phyloP scores from a whole-genome alignment of 2,797 vertebrate genomes.

The Manis crassicaudata region DNA sequence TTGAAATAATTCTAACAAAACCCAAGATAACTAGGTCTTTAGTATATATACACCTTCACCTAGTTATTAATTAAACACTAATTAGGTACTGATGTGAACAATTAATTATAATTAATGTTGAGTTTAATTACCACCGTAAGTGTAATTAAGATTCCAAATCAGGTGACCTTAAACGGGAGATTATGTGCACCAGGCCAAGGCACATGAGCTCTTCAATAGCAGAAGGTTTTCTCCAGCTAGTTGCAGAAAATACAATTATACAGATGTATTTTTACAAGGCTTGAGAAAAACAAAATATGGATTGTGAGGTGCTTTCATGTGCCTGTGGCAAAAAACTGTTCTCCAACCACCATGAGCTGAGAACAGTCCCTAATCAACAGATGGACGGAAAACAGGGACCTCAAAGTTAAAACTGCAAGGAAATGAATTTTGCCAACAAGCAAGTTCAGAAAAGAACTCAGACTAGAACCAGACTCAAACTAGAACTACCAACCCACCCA shows the following conservation, averaged over 20 bases:
- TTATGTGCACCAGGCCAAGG: background rate
- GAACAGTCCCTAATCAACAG: background rate
- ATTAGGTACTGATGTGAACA: background rate
- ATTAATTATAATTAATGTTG: no score
- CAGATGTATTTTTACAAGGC: background rate
- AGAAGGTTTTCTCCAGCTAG: background rate
- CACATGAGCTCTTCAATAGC: background rate
- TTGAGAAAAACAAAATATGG: background rate
- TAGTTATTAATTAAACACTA: background rate
- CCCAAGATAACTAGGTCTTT: background rate
- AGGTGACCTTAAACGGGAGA: background rate
- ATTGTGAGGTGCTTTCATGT: background rate
- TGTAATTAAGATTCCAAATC: background rate
- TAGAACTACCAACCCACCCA: background rate
- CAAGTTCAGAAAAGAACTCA: background rate
- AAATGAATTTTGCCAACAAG: background rate
- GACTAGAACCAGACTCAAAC: background rate
- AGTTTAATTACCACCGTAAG: background rate
- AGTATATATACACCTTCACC: background rate
- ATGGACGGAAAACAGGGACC: background rate
- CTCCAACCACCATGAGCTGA: background rate
- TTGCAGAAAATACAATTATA: background rate
- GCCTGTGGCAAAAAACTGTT: background rate
- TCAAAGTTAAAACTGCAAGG: background rate
- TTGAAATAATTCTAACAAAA: background rate